Evolutionary conservation across 2,113 vertebrate genomes (phyloP), one percentile per base, ranked within the genome.

Genomic region (Daphoenositta chrysoptera): DNA sequence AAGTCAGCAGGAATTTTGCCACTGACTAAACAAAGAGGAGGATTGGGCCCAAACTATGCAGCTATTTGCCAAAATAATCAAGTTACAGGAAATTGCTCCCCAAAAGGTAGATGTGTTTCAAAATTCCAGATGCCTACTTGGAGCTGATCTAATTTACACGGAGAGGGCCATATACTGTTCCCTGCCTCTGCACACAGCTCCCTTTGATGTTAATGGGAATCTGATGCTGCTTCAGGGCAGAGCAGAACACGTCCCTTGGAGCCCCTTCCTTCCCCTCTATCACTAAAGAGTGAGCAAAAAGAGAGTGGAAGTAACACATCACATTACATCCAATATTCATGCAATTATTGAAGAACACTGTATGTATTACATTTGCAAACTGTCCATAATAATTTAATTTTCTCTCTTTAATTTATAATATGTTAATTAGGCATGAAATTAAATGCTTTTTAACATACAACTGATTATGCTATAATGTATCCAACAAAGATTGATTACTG

Each of bases 351-450:
- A 95, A 94, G 95, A 97, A 89, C 72, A 48, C 76, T 93, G 53
- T 93, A 96, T 69, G 96, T 97, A 96, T 89, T 96, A 94, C 97
- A 97, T 96, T 97, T 96, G 94, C 96, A 97, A 97, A 97, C 97
- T 97, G 97, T 96, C 97, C 97, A 96, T 97, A 97, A 97, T 97
- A 97, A 97, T 97, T 97, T 93, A 97, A 97, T 97, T 97, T 96
- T 95, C 87, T 91, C 82, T 94, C 89, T 81, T 96, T 92, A 87
- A 93, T 96, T 96, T 97, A 85, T 96, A 97, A 94, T 96, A 97
- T 97, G 97, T 93, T 97, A 97, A 97, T 96, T 96, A 97, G 92
- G 96, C 96, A 96, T 96, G 92, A 97, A 97, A 97, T 96, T 87
- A 96, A 97, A 96, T 94, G 94, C 95, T 94, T 97, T 97, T 97